Evolutionary conservation across 2,113 vertebrate genomes (phyloP).

Genomic region (Tachysurus fulvidraco): DNA sequence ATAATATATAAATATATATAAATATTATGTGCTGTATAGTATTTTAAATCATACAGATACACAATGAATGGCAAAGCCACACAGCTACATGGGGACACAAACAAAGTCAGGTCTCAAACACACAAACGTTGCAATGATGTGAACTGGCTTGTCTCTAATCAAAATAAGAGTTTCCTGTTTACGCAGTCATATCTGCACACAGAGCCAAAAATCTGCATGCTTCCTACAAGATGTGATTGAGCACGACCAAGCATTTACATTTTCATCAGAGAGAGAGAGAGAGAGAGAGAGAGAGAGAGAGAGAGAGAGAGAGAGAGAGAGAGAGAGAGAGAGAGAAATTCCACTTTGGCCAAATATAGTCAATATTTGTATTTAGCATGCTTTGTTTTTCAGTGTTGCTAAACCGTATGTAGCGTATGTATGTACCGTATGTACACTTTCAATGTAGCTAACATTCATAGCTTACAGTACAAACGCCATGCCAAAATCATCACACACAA

Average conservation of each 20-base stretch:
- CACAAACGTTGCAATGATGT: conserved; percentile 10
- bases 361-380: not conserved
- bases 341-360: not conserved
- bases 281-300: conserved; percentile 1
- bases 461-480: not conserved
- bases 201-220: conserved; percentile 43
- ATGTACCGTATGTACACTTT: too few relatives aligned
- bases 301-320: conserved; percentile 13
- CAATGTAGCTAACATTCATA: not conserved
- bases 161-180: conserved; percentile 57
- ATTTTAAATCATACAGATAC: not conserved
- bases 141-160: conserved; percentile 38
- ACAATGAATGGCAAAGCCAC: not conserved
- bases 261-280: conserved; percentile 19
- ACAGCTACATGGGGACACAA: not conserved
- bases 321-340: not conserved
- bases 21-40: too few relatives aligned
- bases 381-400: not conserved
- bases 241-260: not conserved
- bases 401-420: too few relatives aligned
- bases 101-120: not conserved
- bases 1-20: too few relatives aligned
- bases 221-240: conserved; percentile 34
- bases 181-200: conserved; percentile 26
- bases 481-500: not conserved